Evolutionary conservation across 2,113 vertebrate species (phyloP), one percentile per base, ranked within the genome.

Genomic region (Tretioscincus oriximinensis): DNA sequence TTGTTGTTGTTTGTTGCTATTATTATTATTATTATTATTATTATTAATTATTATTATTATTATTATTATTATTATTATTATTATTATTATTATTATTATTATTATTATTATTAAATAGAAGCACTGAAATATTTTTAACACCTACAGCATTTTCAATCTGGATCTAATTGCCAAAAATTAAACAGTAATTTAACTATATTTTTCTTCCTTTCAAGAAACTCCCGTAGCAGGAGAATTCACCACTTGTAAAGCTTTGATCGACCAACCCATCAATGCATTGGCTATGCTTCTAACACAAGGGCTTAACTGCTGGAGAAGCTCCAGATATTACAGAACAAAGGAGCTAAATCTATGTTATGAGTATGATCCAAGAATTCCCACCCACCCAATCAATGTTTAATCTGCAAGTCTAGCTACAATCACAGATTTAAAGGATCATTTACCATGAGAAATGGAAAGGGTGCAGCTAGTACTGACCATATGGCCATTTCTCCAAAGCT

Each of bases 381-480:
- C 35, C 35, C 35, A 41, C 88, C 88, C 91, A 93, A 92, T 95
- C 93, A 93, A 94, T 95, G 92, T 95, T 94, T 94, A 90, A 94
- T 94, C 93, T 91, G 82, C 85, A 91, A 90, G 83, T 88, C 87
- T 90, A 86, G 81, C 89, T 93, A 88, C 78, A 89, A 90, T 90
- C 81, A 92, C 87, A 85, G 90, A 92, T 93, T 88, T 28, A 90
- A 93, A 95, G 87, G 85, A 92, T 77, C 82, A 92, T 91, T 93
- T 92, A 90, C 81, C 86, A 89, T 84, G 72, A 85, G 84, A 31
- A 85, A 81, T 88, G 91, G 76, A 89, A 87, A 4, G 35, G 29
- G n/a, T 77, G 35, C 68, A 88, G 60, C 63, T 75, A 68, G 24
- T 49, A 86, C 87, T 88, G 90, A 78, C 81, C 88, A 90, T 90